A percentile compares a stretch with the other conserved stretches of the same genome.
Evolutionary conservation across 2,888 invertebrate genomes (phyloP).

Genomic region (Campopleginae sp.): DNA sequence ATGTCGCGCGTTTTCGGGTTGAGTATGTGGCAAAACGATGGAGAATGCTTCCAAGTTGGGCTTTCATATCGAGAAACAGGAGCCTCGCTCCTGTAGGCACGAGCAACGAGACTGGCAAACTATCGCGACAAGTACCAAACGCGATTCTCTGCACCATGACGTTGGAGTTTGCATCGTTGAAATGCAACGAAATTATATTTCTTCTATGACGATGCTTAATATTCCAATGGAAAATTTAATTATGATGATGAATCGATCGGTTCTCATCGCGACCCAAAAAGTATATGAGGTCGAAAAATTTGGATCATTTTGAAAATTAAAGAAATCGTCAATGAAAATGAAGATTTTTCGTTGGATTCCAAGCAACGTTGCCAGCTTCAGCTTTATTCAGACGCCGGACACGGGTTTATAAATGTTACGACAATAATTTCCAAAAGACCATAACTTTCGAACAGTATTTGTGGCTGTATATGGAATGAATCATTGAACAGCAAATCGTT

Average conservation of each 20-base stretch:
- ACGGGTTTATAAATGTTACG: background rate
- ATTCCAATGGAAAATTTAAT: too few relatives aligned
- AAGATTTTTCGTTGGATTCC: too few relatives aligned
- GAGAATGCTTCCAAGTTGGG: conserved; percentile 13
- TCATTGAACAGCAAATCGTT: background rate
- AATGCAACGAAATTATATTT: too few relatives aligned
- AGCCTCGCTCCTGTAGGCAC: conserved; percentile 9
- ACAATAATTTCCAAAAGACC: background rate
- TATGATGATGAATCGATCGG: too few relatives aligned
- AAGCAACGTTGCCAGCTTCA: too few relatives aligned
- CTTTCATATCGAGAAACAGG: conserved; percentile 69
- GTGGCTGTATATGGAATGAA: background rate
- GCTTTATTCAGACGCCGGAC: background rate
- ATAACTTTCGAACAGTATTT: too few relatives aligned
- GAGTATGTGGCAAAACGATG: conserved; percentile 46
- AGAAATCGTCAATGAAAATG: too few relatives aligned
- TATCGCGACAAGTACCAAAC: conserved; percentile 67
- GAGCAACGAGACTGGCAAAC: conserved; percentile 14
- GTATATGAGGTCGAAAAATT: too few relatives aligned
- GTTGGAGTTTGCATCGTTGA: too few relatives aligned
- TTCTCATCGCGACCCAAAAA: too few relatives aligned
- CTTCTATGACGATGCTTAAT: too few relatives aligned
- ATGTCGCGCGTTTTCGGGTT: conserved; percentile 50
- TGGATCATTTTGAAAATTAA: too few relatives aligned
- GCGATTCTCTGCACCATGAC: conserved; percentile 71